Evolutionary conservation across 2,797 vertebrate genomes (phyloP).

Genomic region (Naso thynnoides): DNA sequence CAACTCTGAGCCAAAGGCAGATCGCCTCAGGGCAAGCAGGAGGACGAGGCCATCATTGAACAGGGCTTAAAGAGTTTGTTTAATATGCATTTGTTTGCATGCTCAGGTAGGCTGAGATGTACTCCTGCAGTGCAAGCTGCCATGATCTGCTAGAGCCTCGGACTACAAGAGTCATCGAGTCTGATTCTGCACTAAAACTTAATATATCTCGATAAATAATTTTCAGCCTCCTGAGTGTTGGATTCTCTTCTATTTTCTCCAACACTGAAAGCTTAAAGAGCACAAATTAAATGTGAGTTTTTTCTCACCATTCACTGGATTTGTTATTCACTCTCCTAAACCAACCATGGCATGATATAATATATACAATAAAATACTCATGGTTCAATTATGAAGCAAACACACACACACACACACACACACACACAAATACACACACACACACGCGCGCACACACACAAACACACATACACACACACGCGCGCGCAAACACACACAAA

Average conservation of each 20-base stretch:
- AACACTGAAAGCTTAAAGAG: background rate
- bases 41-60: conserved; percentile 5
- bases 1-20: background rate
- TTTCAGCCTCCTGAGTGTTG: background rate
- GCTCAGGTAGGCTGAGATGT: conserved; percentile 9
- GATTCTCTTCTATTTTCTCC: background rate
- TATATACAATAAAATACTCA: conserved; percentile 1
- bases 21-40: background rate
- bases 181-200: background rate
- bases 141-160: conserved; percentile 16
- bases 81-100: conserved; percentile 36
- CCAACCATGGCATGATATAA: background rate
- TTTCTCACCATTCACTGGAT: background rate
- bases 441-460: background rate
- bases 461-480: background rate
- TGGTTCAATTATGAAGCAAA: conserved; percentile 21
- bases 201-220: conserved; percentile 18
- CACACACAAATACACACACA: background rate
- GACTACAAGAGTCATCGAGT: background rate
- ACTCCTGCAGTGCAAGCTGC: background rate
- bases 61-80: conserved; percentile 2
- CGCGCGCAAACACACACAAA: background rate
- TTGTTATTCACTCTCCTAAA: conserved; percentile 1
- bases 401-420: background rate
- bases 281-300: background rate